Conservation (phyloP, 2,888 invertebrate species). For the Lepas anatifera region DNA sequence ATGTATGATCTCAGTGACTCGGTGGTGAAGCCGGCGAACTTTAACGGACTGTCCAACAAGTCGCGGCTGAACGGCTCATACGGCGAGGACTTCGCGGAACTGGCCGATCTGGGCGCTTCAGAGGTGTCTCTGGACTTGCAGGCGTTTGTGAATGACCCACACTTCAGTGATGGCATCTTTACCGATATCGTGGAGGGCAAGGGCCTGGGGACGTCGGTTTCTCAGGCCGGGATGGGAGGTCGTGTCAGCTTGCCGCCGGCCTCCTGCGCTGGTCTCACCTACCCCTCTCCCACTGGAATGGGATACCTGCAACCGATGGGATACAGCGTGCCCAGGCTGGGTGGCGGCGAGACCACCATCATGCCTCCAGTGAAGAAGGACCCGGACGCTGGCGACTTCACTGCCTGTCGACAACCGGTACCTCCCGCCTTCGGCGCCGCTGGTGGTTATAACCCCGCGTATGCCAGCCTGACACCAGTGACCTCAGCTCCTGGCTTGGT, state of each 20-base stretch:
- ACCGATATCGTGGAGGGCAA: conserved; percentile 50
- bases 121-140: conserved; percentile 87
- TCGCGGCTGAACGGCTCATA: conserved; percentile 28
- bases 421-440: neutral
- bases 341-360: conserved; percentile 22
- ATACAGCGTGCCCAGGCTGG: conserved; percentile 27
- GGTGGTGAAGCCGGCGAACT: conserved; percentile 49
- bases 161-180: conserved; percentile 70
- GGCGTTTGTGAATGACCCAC: conserved; percentile 77
- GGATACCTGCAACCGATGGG: conserved; percentile 20
- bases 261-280: conserved; percentile 8
- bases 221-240: neutral
- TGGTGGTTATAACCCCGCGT: neutral
- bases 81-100: conserved; percentile 40
- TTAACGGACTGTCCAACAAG: conserved; percentile 36
- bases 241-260: neutral
- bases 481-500: conserved; percentile 33
- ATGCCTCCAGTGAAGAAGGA: conserved; percentile 18
- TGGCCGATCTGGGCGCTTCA: conserved; percentile 77
- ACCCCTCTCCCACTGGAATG: conserved; percentile 9
- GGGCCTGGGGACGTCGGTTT: neutral
- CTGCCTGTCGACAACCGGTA: neutral
- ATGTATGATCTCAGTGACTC: conserved; percentile 57
- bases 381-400: neutral
- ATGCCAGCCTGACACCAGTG: neutral